A percentile compares a stretch with the other conserved stretches of the same genome.
These are phyloP conservation scores for Clanis bilineata DNA, from an alignment of 2,888 invertebrate genomes.

Conservation along the genomic window DNA sequence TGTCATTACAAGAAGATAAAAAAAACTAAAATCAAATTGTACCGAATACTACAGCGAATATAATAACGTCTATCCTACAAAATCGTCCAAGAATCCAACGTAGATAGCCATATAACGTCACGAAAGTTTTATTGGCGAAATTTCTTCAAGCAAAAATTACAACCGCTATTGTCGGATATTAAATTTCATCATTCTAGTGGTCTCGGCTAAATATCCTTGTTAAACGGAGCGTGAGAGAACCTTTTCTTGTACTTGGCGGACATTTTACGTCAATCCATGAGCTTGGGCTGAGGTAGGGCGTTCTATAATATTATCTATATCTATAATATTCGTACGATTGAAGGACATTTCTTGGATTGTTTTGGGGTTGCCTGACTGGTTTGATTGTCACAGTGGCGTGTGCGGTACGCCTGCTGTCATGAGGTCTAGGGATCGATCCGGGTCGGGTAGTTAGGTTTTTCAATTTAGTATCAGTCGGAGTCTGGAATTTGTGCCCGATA, in stretches of 20 bases:
- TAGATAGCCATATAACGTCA: background rate
- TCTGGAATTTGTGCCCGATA: no score
- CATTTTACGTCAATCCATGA: slow-evolving; percentile 35
- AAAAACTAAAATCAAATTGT: no score
- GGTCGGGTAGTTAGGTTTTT: no score
- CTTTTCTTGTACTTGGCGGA: slow-evolving; percentile 49
- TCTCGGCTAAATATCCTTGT: slow-evolving; percentile 61
- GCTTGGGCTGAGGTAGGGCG: slow-evolving; percentile 5
- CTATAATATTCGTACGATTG: background rate
- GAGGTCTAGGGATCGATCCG: no score
- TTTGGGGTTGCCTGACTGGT: no score
- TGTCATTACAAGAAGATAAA: no score
- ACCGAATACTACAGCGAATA: background rate
- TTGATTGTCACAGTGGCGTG: no score
- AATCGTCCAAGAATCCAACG: background rate
- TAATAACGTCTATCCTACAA: background rate
- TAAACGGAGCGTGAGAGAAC: slow-evolving; percentile 53
- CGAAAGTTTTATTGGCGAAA: slow-evolving; percentile 43
- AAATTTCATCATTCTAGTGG: slow-evolving; percentile 66
- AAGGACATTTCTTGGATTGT: background rate
- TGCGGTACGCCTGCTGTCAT: no score
- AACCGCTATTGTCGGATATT: slow-evolving; percentile 49
- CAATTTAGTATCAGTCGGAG: no score
- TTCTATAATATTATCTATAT: background rate
- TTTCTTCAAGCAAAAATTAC: slow-evolving; percentile 52